Percentiles rank a stretch among this genome's conserved stretches.
phyloP scores from a whole-genome alignment of 2,797 vertebrate genomes.

The Ciconia nigra region DNA sequence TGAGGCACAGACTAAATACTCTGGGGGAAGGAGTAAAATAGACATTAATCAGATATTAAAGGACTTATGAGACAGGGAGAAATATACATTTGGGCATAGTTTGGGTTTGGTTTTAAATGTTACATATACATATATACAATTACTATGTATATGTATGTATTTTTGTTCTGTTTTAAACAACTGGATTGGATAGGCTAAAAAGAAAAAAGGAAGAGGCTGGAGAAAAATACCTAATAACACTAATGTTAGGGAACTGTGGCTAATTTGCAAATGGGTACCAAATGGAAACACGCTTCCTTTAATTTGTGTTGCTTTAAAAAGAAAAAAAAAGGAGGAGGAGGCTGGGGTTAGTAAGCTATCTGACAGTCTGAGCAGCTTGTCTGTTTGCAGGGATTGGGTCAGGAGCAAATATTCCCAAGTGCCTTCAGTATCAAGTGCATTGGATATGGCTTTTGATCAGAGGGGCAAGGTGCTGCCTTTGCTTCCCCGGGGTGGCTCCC shows the following conservation, averaged over 20 bases:
- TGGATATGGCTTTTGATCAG: neutral
- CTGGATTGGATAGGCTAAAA: neutral
- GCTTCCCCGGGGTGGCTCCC: neutral
- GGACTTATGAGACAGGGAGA: slow-evolving; percentile 39
- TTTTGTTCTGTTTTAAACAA: neutral
- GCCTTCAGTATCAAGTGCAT: neutral
- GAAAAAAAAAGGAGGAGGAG: neutral
- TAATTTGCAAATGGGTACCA: slow-evolving; percentile 52
- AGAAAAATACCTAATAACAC: neutral
- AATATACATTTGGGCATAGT: slow-evolving; percentile 1
- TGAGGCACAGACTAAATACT: slow-evolving; percentile 34
- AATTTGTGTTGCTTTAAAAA: slow-evolving; percentile 44
- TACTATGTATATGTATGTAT: neutral
- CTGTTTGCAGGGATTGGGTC: neutral
- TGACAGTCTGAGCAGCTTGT: slow-evolving; percentile 47
- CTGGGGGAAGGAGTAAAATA: slow-evolving; percentile 42
- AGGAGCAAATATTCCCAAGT: neutral
- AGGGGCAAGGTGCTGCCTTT: neutral
- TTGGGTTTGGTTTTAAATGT: neutral
- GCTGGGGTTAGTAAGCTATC: neutral
- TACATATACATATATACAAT: neutral
- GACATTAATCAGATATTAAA: slow-evolving; percentile 68
- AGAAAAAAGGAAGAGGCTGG: neutral
- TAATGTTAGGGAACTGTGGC: neutral
- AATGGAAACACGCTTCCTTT: neutral